Base-by-base conservation (phyloP, 1,140 invertebrate genomes). In the Leptopilina clavipes region DNA sequence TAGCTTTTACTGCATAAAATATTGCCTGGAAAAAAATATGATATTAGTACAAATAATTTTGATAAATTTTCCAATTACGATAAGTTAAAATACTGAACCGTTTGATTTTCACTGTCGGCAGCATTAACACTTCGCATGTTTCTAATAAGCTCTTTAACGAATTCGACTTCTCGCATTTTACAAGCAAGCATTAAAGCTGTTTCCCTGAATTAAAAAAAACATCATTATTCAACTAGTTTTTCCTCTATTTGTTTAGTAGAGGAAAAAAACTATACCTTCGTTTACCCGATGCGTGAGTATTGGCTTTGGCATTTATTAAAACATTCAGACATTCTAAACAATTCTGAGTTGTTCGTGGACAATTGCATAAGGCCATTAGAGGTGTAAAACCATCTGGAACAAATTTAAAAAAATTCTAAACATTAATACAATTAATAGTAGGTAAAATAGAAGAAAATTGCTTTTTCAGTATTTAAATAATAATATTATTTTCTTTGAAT, bases 111-210 rank as follows among this genome's bases (percentile, higher is more conserved):
- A 45, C 82, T 85, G 82, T 93, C 92, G 71, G 83, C 86, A 77
- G 89, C 89, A 86, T 93, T 89, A 72, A 93, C 87, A 84, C 92
- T 88, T 43, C 89, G 86, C 40, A 88, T 78, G 44, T 87, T 76
- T 65, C 91, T 87, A 17, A 93, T 70, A 11, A 93, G 75, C 73
- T 92, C 86, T 72, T 85, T 17, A 0, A 93, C 86, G 44, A 92
- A 89, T 72, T 88, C 83, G 10, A 75, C 59, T 72, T 88, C 84
- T 48, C 91, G 88, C 19, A 83, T 85, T 70, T 85, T 87, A 43
- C 91, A 89, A 18, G 92, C 91, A 72, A 86, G 88, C 92, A 93
- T 93, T 8, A 93, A 81, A 31, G 92, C 85, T 48, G 91, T 93
- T 80, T 91, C 89, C 14, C 92, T 90, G n/a, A 71, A 76, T 72